A percentile compares a stretch with the other conserved stretches of the same genome.
These are phyloP conservation scores for Hemitrygon akajei DNA, from an alignment of 2,797 vertebrate species.

Conservation along the genomic window DNA sequence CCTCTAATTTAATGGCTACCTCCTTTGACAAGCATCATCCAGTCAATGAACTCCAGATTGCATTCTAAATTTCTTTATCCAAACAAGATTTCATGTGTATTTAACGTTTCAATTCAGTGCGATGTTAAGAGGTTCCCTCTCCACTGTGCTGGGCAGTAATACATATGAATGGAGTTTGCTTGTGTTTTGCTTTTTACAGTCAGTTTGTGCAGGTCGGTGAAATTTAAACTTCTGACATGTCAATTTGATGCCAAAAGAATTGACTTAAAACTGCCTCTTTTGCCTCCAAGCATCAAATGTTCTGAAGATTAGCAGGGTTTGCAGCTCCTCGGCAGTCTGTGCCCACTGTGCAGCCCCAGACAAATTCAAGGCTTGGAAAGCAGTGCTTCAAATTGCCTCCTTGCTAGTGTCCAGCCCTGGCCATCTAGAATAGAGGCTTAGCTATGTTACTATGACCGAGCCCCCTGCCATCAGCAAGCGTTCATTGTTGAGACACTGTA, in stretches of 20 bases:
- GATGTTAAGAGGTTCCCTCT: neutral
- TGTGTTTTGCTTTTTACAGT: no score
- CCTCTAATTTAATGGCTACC: neutral
- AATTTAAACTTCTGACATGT: neutral
- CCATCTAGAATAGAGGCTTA: neutral
- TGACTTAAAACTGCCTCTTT: neutral
- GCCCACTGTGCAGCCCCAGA: neutral
- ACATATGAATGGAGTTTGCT: neutral
- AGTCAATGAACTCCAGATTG: neutral
- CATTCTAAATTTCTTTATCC: neutral
- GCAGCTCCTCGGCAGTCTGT: neutral
- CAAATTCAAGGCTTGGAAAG: neutral
- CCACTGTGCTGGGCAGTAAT: neutral
- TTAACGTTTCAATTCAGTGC: neutral
- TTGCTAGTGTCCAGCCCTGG: neutral
- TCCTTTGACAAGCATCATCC: neutral
- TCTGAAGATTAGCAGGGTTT: neutral
- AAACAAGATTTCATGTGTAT: neutral
- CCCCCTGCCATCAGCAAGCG: neutral
- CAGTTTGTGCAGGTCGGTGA: neutral
- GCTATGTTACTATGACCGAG: neutral
- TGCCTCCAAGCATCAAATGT: neutral
- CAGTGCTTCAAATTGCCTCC: neutral
- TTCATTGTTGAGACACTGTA: neutral
- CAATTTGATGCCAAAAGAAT: neutral